Evolutionary conservation across 2,888 invertebrate genomes (phyloP), one percentile per base, ranked within the genome.

Genomic region (Pseudococcus longispinus): DNA sequence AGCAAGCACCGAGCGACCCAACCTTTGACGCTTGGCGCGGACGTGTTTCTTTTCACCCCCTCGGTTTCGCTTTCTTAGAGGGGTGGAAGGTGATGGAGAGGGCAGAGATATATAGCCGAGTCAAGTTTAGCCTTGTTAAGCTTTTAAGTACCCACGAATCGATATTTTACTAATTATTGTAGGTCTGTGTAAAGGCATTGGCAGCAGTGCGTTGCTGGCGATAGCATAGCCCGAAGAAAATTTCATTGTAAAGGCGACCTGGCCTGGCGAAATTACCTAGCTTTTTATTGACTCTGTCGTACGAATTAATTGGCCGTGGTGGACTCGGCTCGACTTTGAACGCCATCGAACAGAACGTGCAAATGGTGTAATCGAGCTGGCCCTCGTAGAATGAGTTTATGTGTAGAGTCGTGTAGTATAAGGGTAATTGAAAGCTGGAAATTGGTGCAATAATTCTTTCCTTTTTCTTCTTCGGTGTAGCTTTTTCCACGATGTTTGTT

Each of bases 151-250:
- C 29, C 6, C 9, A 0, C 8, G 29, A 70, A 70, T 70, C 70
- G 70, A 70, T 70, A 70, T 70, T 70, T 70, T 70, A 32, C 70
- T 70, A 70, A 70, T 70, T 70, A 70, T 70, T 32, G 70, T 26
- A 23, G 23, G 60, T 60, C 51, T n/a, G 3, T 4, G 51, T 51
- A 51, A 2, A 46, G n/a, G n/a, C n/a, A n/a, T 51, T 46, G 44
- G 44, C 8, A n/a, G n/a, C n/a, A n/a, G n/a, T 13, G 13, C 8
- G 37, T 37, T 37, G 37, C 37, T 37, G 37, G 11, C 44, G 51
- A 2, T 3, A n/a, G 18, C 51, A 46, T 2, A 15, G n/a, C n/a
- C n/a, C 51, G 51, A n/a, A 11, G n/a, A 51, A 46, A 46, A 46
- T 46, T n/a, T 46, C 46, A 60, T 60, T 23, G 60, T 11, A 11